A percentile compares a stretch with the other conserved stretches of the same genome.
Evolutionary conservation across 2,888 invertebrate species (phyloP).

Genomic region (Stenurella melanura): DNA sequence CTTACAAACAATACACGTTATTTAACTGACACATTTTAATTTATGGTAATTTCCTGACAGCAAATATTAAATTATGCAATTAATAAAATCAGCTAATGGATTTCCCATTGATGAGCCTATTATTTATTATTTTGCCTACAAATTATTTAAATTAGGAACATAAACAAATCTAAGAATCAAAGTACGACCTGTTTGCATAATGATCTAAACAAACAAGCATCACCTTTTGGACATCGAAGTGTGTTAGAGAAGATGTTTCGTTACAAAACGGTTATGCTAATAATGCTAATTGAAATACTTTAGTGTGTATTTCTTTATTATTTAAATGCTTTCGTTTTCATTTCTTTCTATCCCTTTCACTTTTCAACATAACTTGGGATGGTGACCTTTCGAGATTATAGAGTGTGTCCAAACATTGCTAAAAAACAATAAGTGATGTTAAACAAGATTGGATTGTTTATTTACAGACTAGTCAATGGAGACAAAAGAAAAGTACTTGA

Average conservation of each 20-base stretch:
- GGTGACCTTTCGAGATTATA: constrained; percentile 27
- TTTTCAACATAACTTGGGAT: constrained; percentile 1
- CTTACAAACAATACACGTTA: background rate
- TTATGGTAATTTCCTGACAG: background rate
- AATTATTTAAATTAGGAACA: constrained; percentile 29
- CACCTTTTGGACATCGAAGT: constrained; percentile 7
- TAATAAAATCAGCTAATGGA: background rate
- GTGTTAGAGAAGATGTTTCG: constrained; percentile 4
- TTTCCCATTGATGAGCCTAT: background rate
- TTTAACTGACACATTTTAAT: background rate
- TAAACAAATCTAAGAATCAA: constrained; percentile 3
- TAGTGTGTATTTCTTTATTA: constrained; percentile 16
- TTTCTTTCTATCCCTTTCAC: constrained; percentile 37
- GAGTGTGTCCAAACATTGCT: background rate
- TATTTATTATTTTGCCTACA: background rate
- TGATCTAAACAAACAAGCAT: constrained; percentile 20
- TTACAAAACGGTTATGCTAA: constrained; percentile 33
- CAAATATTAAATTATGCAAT: background rate
- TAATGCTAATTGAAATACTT: constrained; percentile 25
- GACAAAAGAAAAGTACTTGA: too few species aligned
- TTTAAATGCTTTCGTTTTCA: constrained; percentile 40
- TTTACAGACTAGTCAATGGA: background rate
- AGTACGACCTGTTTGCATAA: constrained; percentile 30
- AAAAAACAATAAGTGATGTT: background rate
- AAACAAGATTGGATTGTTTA: background rate